Percentiles rank a stretch among this genome's conserved stretches.
Evolutionary conservation across 92 coral and sea anemone species (phyloP).

Genomic region (Bergia sp.): DNA sequence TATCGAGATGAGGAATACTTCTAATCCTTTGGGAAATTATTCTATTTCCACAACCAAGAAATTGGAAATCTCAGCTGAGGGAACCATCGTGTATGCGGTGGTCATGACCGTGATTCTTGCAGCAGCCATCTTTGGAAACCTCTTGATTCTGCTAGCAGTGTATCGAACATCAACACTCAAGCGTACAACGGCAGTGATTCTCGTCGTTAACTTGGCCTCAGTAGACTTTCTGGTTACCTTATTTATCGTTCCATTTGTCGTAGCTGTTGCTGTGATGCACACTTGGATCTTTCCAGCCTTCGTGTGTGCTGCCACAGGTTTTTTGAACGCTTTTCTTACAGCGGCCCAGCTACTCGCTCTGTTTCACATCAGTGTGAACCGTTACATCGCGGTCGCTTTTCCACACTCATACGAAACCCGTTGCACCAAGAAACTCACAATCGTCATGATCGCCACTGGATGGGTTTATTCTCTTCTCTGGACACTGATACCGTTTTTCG

Average conservation of each 20-base stretch:
- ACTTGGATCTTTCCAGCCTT: constrained; percentile 70
- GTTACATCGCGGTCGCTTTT: constrained; percentile 79
- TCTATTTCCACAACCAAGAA: neutral
- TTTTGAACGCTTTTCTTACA: constrained; percentile 91
- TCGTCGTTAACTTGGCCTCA: constrained; percentile 84
- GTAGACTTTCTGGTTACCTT: constrained; percentile 84
- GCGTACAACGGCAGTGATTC: constrained; percentile 77
- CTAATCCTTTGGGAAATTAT: neutral
- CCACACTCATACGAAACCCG: constrained; percentile 90
- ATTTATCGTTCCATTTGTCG: constrained; percentile 89
- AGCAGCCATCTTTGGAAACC: constrained; percentile 80
- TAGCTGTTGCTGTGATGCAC: constrained; percentile 70
- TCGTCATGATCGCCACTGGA: constrained; percentile 65
- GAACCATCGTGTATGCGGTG: constrained; percentile 53
- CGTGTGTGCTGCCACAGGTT: constrained; percentile 79
- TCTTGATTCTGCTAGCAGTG: constrained; percentile 78
- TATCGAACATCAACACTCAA: constrained; percentile 70
- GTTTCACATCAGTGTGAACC: constrained; percentile 85
- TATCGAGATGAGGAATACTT: constrained; percentile 1
- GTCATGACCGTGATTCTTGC: constrained; percentile 63
- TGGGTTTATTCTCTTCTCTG: constrained; percentile 81
- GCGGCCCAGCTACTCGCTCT: constrained; percentile 96
- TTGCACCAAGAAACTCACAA: constrained; percentile 71
- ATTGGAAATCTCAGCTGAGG: neutral
- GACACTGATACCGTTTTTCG: constrained; percentile 90